These are phyloP conservation scores for Zhuqinia jingwanae DNA, from an alignment of 2,888 invertebrate species.

Conservation along the genomic window DNA sequence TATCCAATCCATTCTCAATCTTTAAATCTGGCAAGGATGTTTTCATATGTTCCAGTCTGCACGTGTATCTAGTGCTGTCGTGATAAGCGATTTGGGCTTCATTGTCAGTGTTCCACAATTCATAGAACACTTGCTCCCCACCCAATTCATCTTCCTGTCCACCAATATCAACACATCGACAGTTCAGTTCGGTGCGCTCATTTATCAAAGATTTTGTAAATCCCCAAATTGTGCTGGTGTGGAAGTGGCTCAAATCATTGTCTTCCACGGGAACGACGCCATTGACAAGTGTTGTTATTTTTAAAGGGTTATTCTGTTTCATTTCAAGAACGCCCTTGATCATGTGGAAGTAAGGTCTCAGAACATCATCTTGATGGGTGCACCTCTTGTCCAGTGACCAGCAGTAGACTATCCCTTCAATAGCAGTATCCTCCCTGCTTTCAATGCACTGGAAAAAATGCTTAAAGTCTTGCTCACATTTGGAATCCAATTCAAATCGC, in stretches of 20 bases:
- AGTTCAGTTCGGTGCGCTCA: not conserved
- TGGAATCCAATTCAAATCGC: too few relatives aligned
- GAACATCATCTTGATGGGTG: not conserved
- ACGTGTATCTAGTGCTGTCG: not conserved
- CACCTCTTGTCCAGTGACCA: too few relatives aligned
- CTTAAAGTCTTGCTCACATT: too few relatives aligned
- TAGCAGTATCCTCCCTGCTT: too few relatives aligned
- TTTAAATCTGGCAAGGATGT: not conserved
- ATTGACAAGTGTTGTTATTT: not conserved
- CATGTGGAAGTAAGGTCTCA: conserved; percentile 1
- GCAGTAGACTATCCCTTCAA: too few relatives aligned
- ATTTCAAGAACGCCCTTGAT: too few relatives aligned
- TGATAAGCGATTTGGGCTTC: not conserved
- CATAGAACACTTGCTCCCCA: not conserved
- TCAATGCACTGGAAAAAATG: too few relatives aligned
- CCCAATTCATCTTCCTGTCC: not conserved
- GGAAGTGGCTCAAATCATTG: not conserved
- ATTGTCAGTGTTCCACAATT: not conserved
- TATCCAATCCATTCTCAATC: conserved; percentile 20
- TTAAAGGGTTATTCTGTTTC: not conserved
- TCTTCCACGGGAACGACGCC: conserved; percentile 39
- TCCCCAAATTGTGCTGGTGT: conserved; percentile 37
- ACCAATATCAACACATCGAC: conserved; percentile 34
- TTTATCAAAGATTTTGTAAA: conserved; percentile 42
- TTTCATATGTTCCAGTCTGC: not conserved